Evolutionary conservation across 2,888 invertebrate genomes (phyloP).

Genomic region (Cheilosia scutellata): DNA sequence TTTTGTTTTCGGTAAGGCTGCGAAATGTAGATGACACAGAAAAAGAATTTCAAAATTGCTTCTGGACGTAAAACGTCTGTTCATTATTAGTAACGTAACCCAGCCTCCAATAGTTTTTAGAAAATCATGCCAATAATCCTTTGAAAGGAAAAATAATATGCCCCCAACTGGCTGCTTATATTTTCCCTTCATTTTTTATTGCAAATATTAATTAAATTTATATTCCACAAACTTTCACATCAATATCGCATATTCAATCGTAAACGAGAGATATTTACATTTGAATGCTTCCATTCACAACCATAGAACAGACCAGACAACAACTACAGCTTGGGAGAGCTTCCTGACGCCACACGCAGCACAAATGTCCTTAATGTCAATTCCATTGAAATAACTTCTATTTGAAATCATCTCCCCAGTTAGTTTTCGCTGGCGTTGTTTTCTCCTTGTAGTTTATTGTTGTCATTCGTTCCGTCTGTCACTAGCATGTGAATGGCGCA

Average conservation of each 20-base stretch:
- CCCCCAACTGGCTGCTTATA: too few species aligned
- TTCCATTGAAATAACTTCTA: slow-evolving; percentile 49
- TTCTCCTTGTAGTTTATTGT: neutral
- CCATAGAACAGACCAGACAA: slow-evolving; percentile 15
- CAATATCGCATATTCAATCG: slow-evolving; percentile 23
- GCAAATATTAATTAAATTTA: neutral
- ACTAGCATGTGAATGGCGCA: slow-evolving; percentile 11
- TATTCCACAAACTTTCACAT: slow-evolving; percentile 24
- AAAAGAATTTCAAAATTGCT: too few species aligned
- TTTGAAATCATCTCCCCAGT: slow-evolving; percentile 14
- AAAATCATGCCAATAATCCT: too few species aligned
- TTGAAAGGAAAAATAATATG: too few species aligned
- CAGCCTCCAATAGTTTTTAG: too few species aligned
- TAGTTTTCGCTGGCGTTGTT: neutral
- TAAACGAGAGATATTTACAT: slow-evolving; percentile 49
- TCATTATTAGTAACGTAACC: too few species aligned
- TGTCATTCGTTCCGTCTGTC: neutral
- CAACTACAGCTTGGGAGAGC: slow-evolving; percentile 7
- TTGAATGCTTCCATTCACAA: slow-evolving; percentile 39
- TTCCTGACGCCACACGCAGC: slow-evolving; percentile 61
- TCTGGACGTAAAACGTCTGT: too few species aligned
- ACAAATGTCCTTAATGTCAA: slow-evolving; percentile 59
- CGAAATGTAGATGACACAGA: too few species aligned
- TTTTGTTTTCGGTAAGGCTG: too few species aligned
- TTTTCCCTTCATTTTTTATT: neutral